A percentile compares a stretch with the other conserved stretches of the same genome.
These are phyloP conservation scores for Sphaerodactylus townsendi DNA, from an alignment of 2,113 vertebrate species.

Conservation along the genomic window DNA sequence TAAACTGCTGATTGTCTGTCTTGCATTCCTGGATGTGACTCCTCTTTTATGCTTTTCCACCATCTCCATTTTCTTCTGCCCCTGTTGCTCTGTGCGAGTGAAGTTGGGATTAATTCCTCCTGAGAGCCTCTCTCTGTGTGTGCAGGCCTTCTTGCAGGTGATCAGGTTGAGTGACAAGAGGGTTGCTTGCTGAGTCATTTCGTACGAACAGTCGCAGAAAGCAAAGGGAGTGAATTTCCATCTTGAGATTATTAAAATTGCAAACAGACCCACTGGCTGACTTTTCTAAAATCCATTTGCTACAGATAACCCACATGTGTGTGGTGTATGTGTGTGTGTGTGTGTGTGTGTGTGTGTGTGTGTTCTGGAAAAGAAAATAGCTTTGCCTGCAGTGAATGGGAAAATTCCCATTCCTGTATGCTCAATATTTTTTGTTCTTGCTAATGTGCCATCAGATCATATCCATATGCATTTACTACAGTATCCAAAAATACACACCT, in stretches of 20 bases:
- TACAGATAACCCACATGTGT: neutral
- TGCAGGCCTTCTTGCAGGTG: neutral
- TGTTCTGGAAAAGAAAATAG: neutral
- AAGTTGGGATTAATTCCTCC: neutral
- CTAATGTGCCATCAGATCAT: fast-evolving
- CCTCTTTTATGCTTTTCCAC: neutral
- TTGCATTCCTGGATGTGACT: neutral
- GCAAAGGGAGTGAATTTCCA: slow-evolving; percentile 7
- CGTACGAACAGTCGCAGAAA: neutral
- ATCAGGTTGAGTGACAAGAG: neutral
- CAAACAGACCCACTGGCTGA: slow-evolving; percentile 1
- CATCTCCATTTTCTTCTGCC: neutral
- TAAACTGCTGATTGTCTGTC: neutral
- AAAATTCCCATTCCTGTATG: neutral
- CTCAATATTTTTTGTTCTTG: neutral
- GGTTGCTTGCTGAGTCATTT: slow-evolving; percentile 1
- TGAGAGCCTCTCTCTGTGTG: neutral
- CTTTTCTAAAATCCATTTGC: slow-evolving; percentile 1
- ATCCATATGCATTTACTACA: neutral
- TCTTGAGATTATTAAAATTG: slow-evolving; percentile 8
- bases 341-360: fast-evolving
- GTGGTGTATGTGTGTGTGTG: no score
- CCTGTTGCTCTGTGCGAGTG: neutral
- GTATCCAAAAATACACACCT: fast-evolving
- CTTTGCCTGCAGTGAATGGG: neutral